Evolutionary conservation across 1,140 invertebrate species (phyloP).

Genomic region (Triops cancriformis): DNA sequence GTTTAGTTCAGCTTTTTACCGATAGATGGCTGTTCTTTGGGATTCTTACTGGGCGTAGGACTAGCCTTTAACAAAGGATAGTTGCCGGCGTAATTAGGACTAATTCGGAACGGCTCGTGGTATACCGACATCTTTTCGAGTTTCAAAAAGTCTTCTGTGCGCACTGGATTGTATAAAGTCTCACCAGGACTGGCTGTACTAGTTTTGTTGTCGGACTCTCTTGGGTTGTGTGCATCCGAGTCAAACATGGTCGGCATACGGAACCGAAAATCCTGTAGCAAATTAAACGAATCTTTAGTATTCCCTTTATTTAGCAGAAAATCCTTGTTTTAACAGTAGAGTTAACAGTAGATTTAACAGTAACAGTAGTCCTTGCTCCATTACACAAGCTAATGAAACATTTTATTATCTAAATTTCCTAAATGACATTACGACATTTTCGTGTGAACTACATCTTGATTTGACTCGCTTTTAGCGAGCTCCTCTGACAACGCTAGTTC

Average conservation of each 20-base stretch:
- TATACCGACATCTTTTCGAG: constrained; percentile 17
- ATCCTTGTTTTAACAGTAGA: no score
- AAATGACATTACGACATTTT: no score
- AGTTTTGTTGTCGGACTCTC: neutral
- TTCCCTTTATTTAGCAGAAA: no score
- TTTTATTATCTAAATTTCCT: no score
- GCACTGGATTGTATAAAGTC: constrained; percentile 20
- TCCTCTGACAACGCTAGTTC: no score
- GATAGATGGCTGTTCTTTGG: neutral
- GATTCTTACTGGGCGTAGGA: neutral
- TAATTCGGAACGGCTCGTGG: constrained; percentile 16
- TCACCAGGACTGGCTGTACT: neutral
- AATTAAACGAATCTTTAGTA: no score
- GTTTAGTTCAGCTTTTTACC: neutral
- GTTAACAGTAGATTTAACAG: no score
- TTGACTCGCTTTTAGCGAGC: no score
- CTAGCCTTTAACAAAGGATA: neutral
- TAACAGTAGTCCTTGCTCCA: no score
- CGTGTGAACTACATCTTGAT: no score
- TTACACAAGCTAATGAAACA: no score
- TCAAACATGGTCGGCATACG: neutral
- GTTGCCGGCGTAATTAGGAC: neutral
- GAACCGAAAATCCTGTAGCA: neutral
- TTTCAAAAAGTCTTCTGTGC: constrained; percentile 17
- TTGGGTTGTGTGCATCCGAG: neutral